Evolutionary conservation across 2,888 invertebrate genomes (phyloP).

Genomic region (Drosophila subsilvestris): DNA sequence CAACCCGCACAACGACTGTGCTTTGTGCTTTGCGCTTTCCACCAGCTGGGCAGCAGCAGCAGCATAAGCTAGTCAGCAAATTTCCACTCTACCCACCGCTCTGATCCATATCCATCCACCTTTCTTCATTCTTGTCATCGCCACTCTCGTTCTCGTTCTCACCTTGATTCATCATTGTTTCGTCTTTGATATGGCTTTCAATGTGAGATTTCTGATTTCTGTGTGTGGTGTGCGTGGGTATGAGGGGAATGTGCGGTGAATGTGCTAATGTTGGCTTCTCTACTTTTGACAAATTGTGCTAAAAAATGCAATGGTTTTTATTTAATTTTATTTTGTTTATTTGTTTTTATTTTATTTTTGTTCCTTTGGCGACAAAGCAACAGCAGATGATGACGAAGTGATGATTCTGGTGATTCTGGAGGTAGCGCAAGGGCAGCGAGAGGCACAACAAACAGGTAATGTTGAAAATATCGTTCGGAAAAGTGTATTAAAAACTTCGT

Average conservation of each 20-base stretch:
- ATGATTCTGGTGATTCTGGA: too few species aligned
- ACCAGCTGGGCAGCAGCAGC: conserved; percentile 24
- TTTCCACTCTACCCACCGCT: not conserved
- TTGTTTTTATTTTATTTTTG: conserved; percentile 4
- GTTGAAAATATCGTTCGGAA: too few species aligned
- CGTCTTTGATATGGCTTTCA: conserved; percentile 53
- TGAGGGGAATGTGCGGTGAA: not conserved
- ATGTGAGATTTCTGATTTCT: conserved; percentile 51
- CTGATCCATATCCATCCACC: not conserved
- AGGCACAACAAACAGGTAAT: too few species aligned
- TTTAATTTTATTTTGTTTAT: conserved; percentile 1
- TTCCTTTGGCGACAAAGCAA: conserved; percentile 17
- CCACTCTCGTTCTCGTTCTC: conserved; percentile 15
- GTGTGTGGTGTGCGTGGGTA: conserved; percentile 18
- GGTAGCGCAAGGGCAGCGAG: too few species aligned
- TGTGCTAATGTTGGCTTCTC: conserved; percentile 20
- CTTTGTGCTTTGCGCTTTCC: conserved; percentile 14
- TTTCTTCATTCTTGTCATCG: not conserved
- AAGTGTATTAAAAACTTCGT: too few species aligned
- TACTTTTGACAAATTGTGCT: conserved; percentile 60
- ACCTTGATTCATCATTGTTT: conserved; percentile 46
- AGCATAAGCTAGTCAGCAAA: conserved; percentile 17
- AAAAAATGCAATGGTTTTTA: conserved; percentile 51
- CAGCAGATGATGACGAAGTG: too few species aligned
- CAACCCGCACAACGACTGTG: not conserved